These are phyloP conservation scores for Cyprinodon brontotheroides DNA, from an alignment of 2,113 vertebrate species.

Conservation along the genomic window DNA sequence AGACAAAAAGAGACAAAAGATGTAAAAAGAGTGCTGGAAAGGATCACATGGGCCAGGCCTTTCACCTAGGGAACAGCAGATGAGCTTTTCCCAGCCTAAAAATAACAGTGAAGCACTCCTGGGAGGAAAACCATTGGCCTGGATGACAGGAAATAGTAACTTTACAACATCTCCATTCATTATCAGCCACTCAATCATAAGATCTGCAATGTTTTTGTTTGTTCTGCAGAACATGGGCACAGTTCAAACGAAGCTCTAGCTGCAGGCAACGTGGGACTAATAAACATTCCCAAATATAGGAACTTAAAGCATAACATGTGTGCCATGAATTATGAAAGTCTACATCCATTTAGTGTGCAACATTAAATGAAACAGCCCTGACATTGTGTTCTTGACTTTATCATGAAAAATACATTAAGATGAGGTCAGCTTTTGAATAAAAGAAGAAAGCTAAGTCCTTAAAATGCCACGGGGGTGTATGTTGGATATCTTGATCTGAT, in stretches of 20 bases:
- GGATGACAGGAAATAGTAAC: slow-evolving; percentile 56
- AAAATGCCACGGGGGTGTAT: not conserved
- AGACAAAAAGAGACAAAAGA: not conserved
- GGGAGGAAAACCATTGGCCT: slow-evolving; percentile 61
- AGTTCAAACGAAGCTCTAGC: not conserved
- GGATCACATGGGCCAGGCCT: slow-evolving; percentile 61
- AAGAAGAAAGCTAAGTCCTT: slow-evolving; percentile 6
- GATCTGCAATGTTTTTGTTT: slow-evolving; percentile 31
- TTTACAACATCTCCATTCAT: slow-evolving; percentile 35
- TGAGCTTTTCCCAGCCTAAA: slow-evolving; percentile 71
- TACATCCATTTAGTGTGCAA: slow-evolving; percentile 30
- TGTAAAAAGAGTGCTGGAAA: slow-evolving; percentile 32
- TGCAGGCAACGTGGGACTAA: slow-evolving; percentile 22
- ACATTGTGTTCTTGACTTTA: slow-evolving; percentile 32
- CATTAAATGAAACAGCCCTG: slow-evolving; percentile 42
- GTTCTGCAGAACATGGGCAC: slow-evolving; percentile 8
- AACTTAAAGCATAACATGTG: slow-evolving; percentile 26
- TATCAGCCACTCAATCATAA: slow-evolving; percentile 29
- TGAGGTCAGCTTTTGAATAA: slow-evolving; percentile 29
- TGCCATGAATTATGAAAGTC: slow-evolving; percentile 52
- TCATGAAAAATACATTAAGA: slow-evolving; percentile 52
- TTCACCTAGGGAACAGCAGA: slow-evolving; percentile 65
- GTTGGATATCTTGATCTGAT: not conserved
- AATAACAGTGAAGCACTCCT: slow-evolving; percentile 64
- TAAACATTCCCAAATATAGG: slow-evolving; percentile 42